A percentile compares a stretch with the other conserved stretches of the same genome.
phyloP scores from a whole-genome alignment of 2,113 vertebrate genomes.

The Uria aalge region DNA sequence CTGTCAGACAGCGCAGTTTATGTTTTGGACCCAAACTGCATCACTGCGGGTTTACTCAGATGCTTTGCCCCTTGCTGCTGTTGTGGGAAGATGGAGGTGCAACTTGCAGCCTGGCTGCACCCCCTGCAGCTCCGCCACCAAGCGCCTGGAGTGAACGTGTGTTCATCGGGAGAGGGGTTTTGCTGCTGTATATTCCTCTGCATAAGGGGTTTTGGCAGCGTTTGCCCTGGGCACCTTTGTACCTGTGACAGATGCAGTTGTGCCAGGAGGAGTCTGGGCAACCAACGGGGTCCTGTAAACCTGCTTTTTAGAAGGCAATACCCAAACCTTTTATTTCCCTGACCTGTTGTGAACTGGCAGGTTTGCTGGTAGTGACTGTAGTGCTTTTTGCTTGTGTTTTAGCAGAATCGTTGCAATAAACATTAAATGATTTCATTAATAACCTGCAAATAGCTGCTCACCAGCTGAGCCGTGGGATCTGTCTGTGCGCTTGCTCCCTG shows the following conservation, averaged over 20 bases:
- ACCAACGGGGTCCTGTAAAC: background rate
- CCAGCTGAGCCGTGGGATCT: background rate
- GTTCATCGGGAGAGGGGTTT: background rate
- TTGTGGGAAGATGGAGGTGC: too few species aligned
- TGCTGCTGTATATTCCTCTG: background rate
- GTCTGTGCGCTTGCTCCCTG: accelerated
- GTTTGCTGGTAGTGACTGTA: background rate
- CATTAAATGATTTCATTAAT: conserved; percentile 7
- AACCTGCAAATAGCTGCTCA: background rate
- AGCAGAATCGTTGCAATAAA: background rate
- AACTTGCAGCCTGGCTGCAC: background rate
- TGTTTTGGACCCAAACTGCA: background rate
- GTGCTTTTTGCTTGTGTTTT: background rate
- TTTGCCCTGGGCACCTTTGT: background rate
- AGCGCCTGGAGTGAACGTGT: accelerated
- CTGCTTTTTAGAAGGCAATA: background rate
- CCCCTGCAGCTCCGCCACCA: background rate
- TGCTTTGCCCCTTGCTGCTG: accelerated
- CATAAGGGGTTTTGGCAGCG: background rate
- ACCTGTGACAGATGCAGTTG: background rate
- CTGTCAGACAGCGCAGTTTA: too few species aligned
- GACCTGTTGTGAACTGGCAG: background rate
- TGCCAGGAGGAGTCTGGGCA: background rate
- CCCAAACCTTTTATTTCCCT: background rate
- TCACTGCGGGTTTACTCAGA: accelerated